A percentile compares a stretch with the other conserved stretches of the same genome.
These are phyloP conservation scores for Tympanuchus pallidicinctus DNA, from an alignment of 2,113 vertebrate genomes.

Conservation along the genomic window DNA sequence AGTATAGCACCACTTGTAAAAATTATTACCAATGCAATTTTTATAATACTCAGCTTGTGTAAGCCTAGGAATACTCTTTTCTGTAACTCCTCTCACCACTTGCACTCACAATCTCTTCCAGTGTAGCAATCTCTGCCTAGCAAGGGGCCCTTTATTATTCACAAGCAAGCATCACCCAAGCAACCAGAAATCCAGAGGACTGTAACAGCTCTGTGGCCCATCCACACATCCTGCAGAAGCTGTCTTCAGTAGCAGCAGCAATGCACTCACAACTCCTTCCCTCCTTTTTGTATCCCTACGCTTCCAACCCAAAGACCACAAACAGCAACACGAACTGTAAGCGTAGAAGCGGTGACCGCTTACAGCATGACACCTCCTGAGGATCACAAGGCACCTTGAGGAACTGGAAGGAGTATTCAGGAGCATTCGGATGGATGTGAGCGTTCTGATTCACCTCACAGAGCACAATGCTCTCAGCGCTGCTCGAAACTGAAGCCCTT, in stretches of 20 bases:
- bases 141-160: neutral
- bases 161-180: neutral
- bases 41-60: constrained; percentile 23
- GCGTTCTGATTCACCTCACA: neutral
- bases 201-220: neutral
- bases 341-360: neutral
- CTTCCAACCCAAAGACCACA: neutral
- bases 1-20: constrained; percentile 45
- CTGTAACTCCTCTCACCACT: neutral
- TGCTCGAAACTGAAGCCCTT: neutral
- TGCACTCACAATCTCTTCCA: constrained; percentile 8
- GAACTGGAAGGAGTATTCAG: neutral
- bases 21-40: constrained; percentile 46
- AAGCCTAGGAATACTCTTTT: neutral
- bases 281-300: neutral
- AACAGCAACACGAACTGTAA: neutral
- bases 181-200: neutral
- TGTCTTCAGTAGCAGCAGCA: neutral
- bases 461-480: neutral
- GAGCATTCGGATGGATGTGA: neutral
- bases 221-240: neutral
- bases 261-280: neutral
- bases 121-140: neutral
- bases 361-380: neutral
- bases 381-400: accelerated